These are phyloP conservation scores for Aphaenogaster rudis DNA, from an alignment of 1,140 invertebrate species.

Conservation along the genomic window DNA sequence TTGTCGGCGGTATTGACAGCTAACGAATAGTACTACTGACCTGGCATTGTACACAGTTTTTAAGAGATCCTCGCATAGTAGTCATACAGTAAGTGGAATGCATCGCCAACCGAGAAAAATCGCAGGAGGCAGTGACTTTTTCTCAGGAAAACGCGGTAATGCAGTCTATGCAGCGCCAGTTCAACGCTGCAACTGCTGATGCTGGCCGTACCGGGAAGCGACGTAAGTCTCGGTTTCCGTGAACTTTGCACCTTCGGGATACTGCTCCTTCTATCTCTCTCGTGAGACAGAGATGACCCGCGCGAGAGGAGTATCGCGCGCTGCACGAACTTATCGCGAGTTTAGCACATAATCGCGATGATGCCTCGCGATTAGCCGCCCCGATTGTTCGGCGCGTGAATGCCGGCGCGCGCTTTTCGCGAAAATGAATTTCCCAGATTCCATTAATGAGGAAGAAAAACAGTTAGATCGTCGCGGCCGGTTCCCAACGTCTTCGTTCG, in stretches of 20 bases:
- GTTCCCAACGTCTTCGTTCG: slow-evolving; percentile 19
- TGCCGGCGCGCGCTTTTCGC: slow-evolving; percentile 21
- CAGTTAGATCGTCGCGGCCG: not conserved
- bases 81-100: too few species aligned
- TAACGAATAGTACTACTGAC: slow-evolving; percentile 21
- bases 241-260: slow-evolving; percentile 37
- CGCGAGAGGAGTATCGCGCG: not conserved
- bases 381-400: slow-evolving; percentile 5
- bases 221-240: slow-evolving; percentile 8
- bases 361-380: slow-evolving; percentile 17
- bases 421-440: slow-evolving; percentile 37
- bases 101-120: not conserved
- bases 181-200: slow-evolving; percentile 16
- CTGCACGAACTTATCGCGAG: slow-evolving; percentile 23
- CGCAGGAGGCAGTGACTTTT: not conserved
- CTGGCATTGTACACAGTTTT: slow-evolving; percentile 29
- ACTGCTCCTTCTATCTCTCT: slow-evolving; percentile 16
- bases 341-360: slow-evolving; percentile 63
- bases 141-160: slow-evolving; percentile 6
- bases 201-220: slow-evolving; percentile 27
- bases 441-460: slow-evolving; percentile 6
- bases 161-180: not conserved
- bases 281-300: slow-evolving; percentile 60
- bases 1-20: not conserved
- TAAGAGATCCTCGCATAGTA: not conserved